Evolutionary conservation across 2,113 vertebrate species (phyloP).

Genomic region (Cyanistes caeruleus): DNA sequence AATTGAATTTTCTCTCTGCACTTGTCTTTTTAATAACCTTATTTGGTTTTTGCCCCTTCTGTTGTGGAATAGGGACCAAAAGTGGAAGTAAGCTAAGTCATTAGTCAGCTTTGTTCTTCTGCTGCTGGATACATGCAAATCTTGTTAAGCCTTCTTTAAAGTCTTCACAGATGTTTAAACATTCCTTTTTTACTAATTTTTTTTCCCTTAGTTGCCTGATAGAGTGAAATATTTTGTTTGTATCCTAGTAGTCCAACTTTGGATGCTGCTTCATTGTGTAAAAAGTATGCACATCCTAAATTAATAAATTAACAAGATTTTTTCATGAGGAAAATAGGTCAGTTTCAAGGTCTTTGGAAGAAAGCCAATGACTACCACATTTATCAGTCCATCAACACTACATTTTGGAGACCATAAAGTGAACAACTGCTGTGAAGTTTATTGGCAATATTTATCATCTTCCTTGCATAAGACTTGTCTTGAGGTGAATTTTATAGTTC

Average conservation of each 20-base stretch:
- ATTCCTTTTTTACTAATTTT: accelerated
- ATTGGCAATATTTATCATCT: background rate
- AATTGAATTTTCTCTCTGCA: background rate
- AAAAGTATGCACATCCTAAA: background rate
- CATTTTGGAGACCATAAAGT: background rate
- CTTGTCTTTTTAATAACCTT: background rate
- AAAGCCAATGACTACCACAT: background rate
- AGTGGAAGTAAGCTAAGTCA: background rate
- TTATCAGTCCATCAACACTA: background rate
- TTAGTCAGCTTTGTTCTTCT: background rate
- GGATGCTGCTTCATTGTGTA: background rate
- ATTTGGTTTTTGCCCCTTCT: background rate
- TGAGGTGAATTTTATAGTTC: background rate
- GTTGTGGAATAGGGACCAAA: background rate
- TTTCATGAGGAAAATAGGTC: background rate
- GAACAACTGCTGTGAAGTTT: background rate
- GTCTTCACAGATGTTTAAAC: background rate
- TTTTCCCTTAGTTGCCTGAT: background rate
- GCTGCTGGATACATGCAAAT: background rate
- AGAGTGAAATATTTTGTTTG: background rate
- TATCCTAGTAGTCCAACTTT: background rate
- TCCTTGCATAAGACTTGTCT: background rate
- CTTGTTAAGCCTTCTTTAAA: background rate
- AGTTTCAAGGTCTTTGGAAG: background rate
- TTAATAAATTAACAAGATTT: background rate